These are phyloP conservation scores for Thamnaconus septentrionalis DNA, from an alignment of 2,113 vertebrate genomes.

Conservation along the genomic window DNA sequence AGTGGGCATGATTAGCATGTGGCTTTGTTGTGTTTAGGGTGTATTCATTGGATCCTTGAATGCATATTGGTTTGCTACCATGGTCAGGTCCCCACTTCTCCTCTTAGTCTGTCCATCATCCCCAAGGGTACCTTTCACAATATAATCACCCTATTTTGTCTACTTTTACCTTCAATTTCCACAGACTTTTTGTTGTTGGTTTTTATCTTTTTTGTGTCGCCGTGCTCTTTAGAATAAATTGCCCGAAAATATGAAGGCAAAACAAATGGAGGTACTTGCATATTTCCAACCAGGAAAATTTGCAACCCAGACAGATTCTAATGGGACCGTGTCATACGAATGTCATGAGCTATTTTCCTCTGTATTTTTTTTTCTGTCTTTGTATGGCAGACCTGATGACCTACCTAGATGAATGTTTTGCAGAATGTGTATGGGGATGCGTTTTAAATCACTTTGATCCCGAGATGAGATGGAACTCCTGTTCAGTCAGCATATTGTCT, in stretches of 20 bases:
- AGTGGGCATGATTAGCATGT: conserved; percentile 76
- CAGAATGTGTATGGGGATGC: background rate
- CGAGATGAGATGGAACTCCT: conserved; percentile 27
- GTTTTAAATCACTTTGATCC: conserved; percentile 24
- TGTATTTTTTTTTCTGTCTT: conserved; percentile 8
- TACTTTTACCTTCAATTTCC: conserved; percentile 47
- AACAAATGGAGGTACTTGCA: conserved; percentile 54
- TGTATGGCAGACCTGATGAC: background rate
- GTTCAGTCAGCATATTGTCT: conserved; percentile 42
- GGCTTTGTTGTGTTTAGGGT: conserved; percentile 52
- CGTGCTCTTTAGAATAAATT: conserved; percentile 36
- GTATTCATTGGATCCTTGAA: conserved; percentile 74
- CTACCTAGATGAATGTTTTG: background rate
- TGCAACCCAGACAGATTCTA: conserved; percentile 23
- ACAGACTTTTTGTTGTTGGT: conserved; percentile 38
- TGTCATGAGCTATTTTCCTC: conserved; percentile 16
- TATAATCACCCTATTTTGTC: conserved; percentile 52
- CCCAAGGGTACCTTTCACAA: conserved; percentile 63
- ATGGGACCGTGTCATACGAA: conserved; percentile 17
- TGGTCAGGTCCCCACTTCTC: conserved; percentile 39
- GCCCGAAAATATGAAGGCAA: conserved; percentile 44
- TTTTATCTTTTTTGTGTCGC: conserved; percentile 51
- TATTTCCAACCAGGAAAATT: conserved; percentile 55
- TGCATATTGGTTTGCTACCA: conserved; percentile 37
- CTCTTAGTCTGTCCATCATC: conserved; percentile 62